Base-by-base conservation (phyloP, 1,140 invertebrate genomes). In the Riptortus pedestris region DNA sequence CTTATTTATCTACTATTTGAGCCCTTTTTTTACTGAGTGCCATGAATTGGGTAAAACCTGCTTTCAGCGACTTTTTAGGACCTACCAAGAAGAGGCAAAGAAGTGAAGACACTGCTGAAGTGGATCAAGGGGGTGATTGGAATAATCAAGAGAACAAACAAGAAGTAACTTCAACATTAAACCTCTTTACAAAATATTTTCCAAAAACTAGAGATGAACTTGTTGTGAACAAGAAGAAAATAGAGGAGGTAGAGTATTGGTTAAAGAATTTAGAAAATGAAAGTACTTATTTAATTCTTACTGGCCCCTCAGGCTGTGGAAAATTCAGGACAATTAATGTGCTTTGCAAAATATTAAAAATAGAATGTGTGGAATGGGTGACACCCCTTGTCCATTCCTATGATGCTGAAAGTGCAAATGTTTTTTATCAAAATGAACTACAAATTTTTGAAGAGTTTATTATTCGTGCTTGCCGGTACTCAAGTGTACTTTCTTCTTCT, bases 191-290 rank as follows among this genome's bases (percentile, higher is more conserved):
- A 28, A 33, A 29, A 29, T 51, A 22, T 51, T 51, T 26, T 0
- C 57, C 57, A 16, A 59, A 59, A 59, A 38, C 27, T 16, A 33
- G 18, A 24, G 28, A 52, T 18, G 65, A 66, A 26, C 28, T 66
- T 11, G 59, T 66, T 2, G 48, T 66, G 3, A 29, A 66, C 43
- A 66, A 62, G 28, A 66, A 66, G 60, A 66, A 66, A 47, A 26
- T 66, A 2, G 65, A 62, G 57, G 65, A 66, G 47, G 59, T 66
- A 5, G 65, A 66, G 57, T 55, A 16, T 26, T 66, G 65, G 65
- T 62, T 66, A 26, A 43, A 33, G 29, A 52, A 29, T 20, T n/a
- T 55, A 4, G 48, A 55, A 28, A 38, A 38, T 5, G 47, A 43
- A 55, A n/a, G 24, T 55, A 12, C 59, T 12, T 62, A 52, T 16